Base-by-base conservation (phyloP, 2,113 vertebrate genomes). In the Spea bombifrons region DNA sequence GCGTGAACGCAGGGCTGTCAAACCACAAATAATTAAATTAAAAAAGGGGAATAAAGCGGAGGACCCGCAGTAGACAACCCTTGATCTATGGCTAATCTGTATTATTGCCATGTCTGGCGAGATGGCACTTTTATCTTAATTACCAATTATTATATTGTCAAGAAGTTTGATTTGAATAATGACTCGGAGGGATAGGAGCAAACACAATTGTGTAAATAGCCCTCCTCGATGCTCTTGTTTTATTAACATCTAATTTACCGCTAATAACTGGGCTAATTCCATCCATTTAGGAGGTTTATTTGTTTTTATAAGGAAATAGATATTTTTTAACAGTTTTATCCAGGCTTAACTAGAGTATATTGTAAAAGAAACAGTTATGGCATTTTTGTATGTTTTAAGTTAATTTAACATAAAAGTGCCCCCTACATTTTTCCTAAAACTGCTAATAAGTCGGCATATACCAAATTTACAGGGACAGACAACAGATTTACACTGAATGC, bases 41-140 rank as follows among this genome's bases (percentile, higher is more conserved):
- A 47, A 53, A 70, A 61, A 71, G 73, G 70, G 70, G 67, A 80
- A 80, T 74, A 80, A 68, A 80, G 78, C 46, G 52, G 43, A 49
- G 50, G 78, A 66, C 53, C 57, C 4, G 57, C 71, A 61, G 78
- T 57, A 72, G 78, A 80, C 78, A 80, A 74, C 71, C 65, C 71
- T 68, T 80, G 78, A 80, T 80, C 78, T 80, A 74, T 73, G 78
- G 71, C 74, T 80, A 80, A 80, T 80, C 78, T 73, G 78, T 80
- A 74, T 80, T 80, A 80, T 80, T 80, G 78, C 65, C 64, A 47
- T 74, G 78, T 80, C 78, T 80, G 63, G 71, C 17, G 52, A 74
- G 71, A 67, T 61, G 48, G 71, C 78, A 80, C 78, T 74, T 80
- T 80, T 74, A 80, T 80, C 71, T 74, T 80, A 80, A 80, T 80